Conservation (phyloP, 2,888 invertebrate species). For the Latrodectus hesperus region DNA sequence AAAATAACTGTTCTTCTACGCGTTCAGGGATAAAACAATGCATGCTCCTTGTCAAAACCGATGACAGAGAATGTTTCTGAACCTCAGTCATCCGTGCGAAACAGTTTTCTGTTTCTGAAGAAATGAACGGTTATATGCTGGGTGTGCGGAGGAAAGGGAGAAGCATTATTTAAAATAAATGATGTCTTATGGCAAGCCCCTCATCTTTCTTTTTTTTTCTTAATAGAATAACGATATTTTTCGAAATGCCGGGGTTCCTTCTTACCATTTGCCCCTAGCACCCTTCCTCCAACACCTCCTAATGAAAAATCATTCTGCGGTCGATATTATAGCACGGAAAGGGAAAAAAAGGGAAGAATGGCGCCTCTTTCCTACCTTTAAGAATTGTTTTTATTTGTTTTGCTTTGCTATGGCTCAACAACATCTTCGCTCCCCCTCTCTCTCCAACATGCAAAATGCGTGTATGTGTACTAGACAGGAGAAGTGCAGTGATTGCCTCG, state of each 20-base stretch:
- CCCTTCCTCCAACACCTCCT: constrained; percentile 19
- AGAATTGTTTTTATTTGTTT: constrained; percentile 25
- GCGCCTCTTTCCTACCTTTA: background rate
- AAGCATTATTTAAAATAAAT: constrained; percentile 63
- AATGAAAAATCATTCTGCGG: constrained; percentile 65
- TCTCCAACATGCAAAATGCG: constrained; percentile 10
- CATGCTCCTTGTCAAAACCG: constrained; percentile 62
- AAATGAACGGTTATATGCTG: constrained; percentile 16
- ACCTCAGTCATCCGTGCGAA: constrained; percentile 50
- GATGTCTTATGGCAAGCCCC: constrained; percentile 59
- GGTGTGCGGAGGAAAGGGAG: constrained; percentile 4
- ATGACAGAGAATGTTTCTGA: constrained; percentile 62
- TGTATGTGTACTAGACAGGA: background rate
- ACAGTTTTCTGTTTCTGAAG: constrained; percentile 46
- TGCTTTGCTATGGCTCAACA: background rate
- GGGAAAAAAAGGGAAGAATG: background rate
- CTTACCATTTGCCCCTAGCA: constrained; percentile 27
- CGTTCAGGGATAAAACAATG: constrained; percentile 54
- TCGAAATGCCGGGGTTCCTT: constrained; percentile 39
- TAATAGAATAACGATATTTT: constrained; percentile 67
- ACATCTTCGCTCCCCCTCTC: background rate
- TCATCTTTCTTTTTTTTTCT: constrained; percentile 40
- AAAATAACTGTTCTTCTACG: constrained; percentile 41
- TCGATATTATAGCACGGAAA: constrained; percentile 42
- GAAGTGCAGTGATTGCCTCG: constrained; percentile 45